phyloP scores from a whole-genome alignment of 2,113 vertebrate genomes.

The Synchiropus splendidus region DNA sequence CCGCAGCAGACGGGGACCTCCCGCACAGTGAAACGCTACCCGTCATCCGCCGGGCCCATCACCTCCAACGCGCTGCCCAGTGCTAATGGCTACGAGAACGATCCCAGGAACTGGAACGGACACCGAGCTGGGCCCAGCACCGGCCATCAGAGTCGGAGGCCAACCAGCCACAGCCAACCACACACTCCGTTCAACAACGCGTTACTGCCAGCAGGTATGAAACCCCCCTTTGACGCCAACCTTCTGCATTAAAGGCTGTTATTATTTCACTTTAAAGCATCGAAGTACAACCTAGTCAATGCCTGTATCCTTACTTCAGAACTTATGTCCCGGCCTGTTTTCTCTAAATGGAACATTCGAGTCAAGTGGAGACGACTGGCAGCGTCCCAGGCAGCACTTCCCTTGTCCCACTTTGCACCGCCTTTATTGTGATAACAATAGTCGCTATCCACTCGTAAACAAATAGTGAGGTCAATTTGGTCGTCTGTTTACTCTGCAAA shows the following conservation, averaged over 20 bases:
- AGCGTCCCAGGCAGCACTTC: slow-evolving; percentile 15
- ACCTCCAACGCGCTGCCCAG: slow-evolving; percentile 78
- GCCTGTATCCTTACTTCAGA: too few species aligned
- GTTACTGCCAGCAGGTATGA: slow-evolving; percentile 68
- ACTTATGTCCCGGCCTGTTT: too few species aligned
- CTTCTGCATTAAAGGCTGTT: too few species aligned
- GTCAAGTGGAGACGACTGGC: slow-evolving; percentile 23
- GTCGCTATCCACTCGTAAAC: too few species aligned
- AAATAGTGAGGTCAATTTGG: too few species aligned
- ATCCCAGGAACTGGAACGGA: slow-evolving; percentile 33
- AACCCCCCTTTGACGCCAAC: too few species aligned
- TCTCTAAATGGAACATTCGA: slow-evolving; percentile 24
- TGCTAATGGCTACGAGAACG: slow-evolving; percentile 20
- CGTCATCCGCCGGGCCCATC: slow-evolving; percentile 71
- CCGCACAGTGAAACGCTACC: slow-evolving; percentile 80
- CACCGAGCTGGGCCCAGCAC: slow-evolving; percentile 31
- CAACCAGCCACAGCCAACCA: slow-evolving; percentile 41
- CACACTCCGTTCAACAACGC: slow-evolving; percentile 50
- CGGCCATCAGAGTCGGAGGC: slow-evolving; percentile 37
- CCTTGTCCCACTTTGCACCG: background rate
- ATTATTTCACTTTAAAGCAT: too few species aligned
- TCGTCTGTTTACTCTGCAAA: too few species aligned
- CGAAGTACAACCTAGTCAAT: too few species aligned
- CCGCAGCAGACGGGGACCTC: slow-evolving; percentile 71
- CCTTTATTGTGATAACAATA: too few species aligned